phyloP scores from a whole-genome alignment of 2,797 vertebrate species.

The Xerus rutilus region DNA sequence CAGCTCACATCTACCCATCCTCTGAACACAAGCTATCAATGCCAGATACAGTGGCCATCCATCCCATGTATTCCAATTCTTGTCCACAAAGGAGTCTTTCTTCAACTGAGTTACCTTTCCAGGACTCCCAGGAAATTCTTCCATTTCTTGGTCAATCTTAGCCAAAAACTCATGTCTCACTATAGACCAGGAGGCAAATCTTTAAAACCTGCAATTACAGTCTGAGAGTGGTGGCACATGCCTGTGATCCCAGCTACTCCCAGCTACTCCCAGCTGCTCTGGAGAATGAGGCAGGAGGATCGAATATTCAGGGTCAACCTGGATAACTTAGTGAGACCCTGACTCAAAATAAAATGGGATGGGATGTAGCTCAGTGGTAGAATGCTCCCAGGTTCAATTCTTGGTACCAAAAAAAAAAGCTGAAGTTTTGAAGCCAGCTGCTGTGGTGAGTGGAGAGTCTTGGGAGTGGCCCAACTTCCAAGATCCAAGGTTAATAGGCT shows the following conservation, averaged over 20 bases:
- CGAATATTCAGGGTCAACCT: no score
- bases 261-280: no score
- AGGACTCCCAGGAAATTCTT: constrained; percentile 14
- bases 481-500: constrained; percentile 79
- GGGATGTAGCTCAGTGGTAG: no score
- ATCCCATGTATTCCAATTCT: not conserved
- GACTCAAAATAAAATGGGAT: no score
- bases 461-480: constrained; percentile 65
- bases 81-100: not conserved
- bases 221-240: no score
- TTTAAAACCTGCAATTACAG: not conserved
- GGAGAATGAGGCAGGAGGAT: no score
- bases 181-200: not conserved
- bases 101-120: not conserved
- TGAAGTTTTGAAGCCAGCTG: constrained; percentile 63
- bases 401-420: not conserved
- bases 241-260: no score
- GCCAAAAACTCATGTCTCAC: not conserved
- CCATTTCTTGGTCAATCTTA: not conserved
- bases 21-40: not conserved
- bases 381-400: no score
- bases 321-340: no score
- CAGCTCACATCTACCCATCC: not conserved
- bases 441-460: constrained; percentile 10
- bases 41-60: not conserved